Evolutionary conservation across 2,113 vertebrate species (phyloP).

Genomic region (Ochotona curzoniae): DNA sequence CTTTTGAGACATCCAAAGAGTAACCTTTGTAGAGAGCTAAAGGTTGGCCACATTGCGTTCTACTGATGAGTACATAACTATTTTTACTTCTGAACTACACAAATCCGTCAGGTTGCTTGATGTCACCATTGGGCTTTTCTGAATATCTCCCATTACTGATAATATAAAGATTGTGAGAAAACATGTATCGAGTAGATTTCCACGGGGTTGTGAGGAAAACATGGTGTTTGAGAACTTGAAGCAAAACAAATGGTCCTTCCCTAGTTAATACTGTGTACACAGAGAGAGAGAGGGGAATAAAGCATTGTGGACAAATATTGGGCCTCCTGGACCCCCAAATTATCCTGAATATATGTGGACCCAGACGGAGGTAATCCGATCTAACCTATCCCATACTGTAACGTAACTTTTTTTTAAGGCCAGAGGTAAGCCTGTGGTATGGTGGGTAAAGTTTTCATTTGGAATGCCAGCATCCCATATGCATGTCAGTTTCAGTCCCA

Average conservation of each 20-base stretch:
- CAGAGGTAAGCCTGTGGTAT: neutral
- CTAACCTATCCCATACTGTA: neutral
- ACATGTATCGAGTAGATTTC: neutral
- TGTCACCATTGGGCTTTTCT: neutral
- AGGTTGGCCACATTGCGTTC: too few species aligned
- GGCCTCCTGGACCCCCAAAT: neutral
- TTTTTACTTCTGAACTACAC: neutral
- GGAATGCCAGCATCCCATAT: too few species aligned
- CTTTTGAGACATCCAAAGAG: neutral
- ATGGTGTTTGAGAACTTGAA: neutral
- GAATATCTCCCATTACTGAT: slow-evolving; percentile 24
- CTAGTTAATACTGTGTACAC: neutral
- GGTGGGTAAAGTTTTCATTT: too few species aligned
- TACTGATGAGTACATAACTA: neutral
- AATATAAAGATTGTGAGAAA: neutral
- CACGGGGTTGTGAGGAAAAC: neutral
- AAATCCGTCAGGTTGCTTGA: neutral
- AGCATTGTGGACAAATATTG: neutral
- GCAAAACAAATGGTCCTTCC: neutral
- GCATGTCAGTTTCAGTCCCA: too few species aligned
- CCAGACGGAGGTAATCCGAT: neutral
- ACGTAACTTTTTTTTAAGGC: neutral
- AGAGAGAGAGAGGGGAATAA: neutral
- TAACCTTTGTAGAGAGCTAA: neutral
- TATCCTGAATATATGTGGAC: neutral